phyloP scores from a whole-genome alignment of 2,113 vertebrate genomes.

The Prunella fulvescens region DNA sequence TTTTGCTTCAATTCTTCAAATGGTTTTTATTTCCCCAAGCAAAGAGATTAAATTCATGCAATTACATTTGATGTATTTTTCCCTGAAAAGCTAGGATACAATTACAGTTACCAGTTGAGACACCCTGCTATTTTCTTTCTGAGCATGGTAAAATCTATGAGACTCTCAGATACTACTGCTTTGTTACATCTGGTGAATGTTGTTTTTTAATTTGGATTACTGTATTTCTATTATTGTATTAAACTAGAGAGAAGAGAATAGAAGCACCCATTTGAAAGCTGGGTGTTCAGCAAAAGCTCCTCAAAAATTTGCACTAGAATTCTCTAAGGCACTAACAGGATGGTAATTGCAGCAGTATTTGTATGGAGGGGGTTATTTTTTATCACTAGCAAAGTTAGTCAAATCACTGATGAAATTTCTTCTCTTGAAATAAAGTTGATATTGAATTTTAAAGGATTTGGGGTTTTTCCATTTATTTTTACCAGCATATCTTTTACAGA shows the following conservation, averaged over 20 bases:
- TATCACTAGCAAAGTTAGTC: neutral
- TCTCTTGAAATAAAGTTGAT: neutral
- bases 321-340: neutral
- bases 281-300: neutral
- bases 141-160: neutral
- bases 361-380: neutral
- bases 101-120: neutral
- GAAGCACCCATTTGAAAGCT: neutral
- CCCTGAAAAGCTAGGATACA: neutral
- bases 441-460: neutral
- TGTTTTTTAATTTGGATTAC: neutral
- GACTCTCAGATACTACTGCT: neutral
- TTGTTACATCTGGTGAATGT: neutral
- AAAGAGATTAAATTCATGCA: neutral
- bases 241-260: neutral
- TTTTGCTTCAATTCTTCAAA: slow-evolving; percentile 32
- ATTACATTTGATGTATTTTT: neutral
- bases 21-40: slow-evolving; percentile 13
- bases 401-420: neutral
- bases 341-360: neutral
- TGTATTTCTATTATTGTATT: neutral
- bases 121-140: slow-evolving; percentile 10
- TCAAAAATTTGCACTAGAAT: neutral
- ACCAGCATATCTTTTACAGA: neutral
- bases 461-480: neutral